These are phyloP conservation scores for Portunus trituberculatus DNA, from an alignment of 1,140 invertebrate species.

Conservation along the genomic window DNA sequence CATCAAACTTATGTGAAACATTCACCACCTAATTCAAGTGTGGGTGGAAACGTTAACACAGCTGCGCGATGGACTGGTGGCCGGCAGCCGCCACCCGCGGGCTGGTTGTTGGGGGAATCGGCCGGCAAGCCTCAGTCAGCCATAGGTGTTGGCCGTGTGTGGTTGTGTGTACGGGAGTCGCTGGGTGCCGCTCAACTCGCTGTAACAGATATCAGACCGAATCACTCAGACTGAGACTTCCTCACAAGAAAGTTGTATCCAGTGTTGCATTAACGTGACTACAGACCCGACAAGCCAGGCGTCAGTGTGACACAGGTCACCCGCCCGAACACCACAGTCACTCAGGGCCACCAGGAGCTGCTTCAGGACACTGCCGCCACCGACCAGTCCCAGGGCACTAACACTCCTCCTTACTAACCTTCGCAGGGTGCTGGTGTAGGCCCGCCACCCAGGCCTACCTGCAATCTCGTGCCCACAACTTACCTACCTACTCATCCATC, in stretches of 20 bases:
- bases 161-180: not conserved
- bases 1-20: no score
- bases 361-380: not conserved
- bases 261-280: not conserved
- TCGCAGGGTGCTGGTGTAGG: not conserved
- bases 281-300: not conserved
- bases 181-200: not conserved
- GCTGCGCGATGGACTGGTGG: not conserved
- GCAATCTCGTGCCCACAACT: not conserved
- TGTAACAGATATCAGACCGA: not conserved
- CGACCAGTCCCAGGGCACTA: not conserved
- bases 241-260: not conserved
- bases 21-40: not conserved
- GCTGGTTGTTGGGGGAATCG: not conserved
- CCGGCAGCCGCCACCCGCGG: not conserved
- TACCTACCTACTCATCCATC: not conserved
- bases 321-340: not conserved
- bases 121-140: not conserved
- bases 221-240: not conserved
- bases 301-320: not conserved
- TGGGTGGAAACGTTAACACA: not conserved
- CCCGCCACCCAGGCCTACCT: not conserved
- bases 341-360: not conserved
- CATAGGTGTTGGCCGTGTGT: not conserved
- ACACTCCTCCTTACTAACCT: slow-evolving; percentile 6